Evolutionary conservation across 2,113 vertebrate genomes (phyloP), one percentile per base, ranked within the genome.

Genomic region (Oryzias javanicus): DNA sequence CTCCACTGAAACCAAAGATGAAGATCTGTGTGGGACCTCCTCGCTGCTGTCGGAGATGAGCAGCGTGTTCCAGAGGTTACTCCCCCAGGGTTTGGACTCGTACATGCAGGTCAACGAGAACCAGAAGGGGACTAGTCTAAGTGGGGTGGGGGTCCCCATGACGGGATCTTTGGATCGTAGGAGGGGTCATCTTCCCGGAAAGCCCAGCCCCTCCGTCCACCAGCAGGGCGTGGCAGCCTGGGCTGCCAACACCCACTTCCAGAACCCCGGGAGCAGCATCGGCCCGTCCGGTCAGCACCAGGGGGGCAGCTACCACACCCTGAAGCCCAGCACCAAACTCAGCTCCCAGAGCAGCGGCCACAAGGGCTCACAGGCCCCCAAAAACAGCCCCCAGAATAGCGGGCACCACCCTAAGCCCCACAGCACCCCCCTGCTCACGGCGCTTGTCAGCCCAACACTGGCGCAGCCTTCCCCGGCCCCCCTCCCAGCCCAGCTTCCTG

Each of bases 171-270:
- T 98, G 67, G 97, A 98, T 62, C 94, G 94, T 64, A 91, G 94
- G 55, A 95, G 95, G 85, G 92, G 93, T 4, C 92, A 94, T 22
- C 81, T 93, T 27, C 91, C 94, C 0, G 90, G 94, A 35, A 98
- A 98, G 74, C 79, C 92, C 29, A 91, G 76, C 58, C 74, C 88
- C n/a, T 86, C 78, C 0, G 91, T 90, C 35, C 96, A 96, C 61
- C 96, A 96, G 0, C 95, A 92, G 22, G 96, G 95, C 1, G 95
- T 98, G 60, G 96, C 96, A 0, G 94, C 94, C 45, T 98, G 96
- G 96, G 97, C 97, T 8, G 96, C 96, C 68, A 98, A 94, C 70
- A 97, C 96, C 0, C 96, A 99, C 68, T 98, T 98, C 74, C 97
- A 98, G 77, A 98, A 96, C 49, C 96, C 96, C 3, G 87, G 94